Base-by-base conservation (phyloP, 2,888 invertebrate genomes). In the Nomada hirtipes region DNA sequence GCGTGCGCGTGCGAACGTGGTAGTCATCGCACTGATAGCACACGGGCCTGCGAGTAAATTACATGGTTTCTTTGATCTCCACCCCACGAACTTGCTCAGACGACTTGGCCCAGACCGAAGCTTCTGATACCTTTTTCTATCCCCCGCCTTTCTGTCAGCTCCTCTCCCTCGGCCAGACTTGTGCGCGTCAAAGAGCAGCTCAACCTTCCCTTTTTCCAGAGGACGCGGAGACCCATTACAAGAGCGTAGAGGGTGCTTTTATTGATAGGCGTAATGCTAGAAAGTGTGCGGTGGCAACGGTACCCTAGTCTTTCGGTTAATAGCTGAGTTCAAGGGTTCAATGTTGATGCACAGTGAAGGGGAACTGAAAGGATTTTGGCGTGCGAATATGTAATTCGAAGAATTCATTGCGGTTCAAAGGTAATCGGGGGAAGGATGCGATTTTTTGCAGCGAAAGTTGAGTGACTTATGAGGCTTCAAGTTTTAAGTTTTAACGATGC, bases 11-110 rank as follows among this genome's bases (percentile, higher is more conserved):
- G 36, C n/a, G 42, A 36, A 47, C 36, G 52, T 50, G 60, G 26
- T 63, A 64, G 64, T 50, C 73, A 50, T 69, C 20, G 59, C 55
- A 42, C 73, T 20, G 69, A 65, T 69, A 59, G 78, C 20, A 59
- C 57, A 69, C 52, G 68, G 67, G 47, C 47, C 47, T 29, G 44
- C 64, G 65, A 85, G 77, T 83, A 86, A 87, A 87, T 87, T 85
- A 85, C 79, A 73, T 67, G 75, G 79, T 61, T 68, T 74, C 82
- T 87, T 87, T 87, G 87, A 87, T 87, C 86, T 86, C 68, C 74
- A 47, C 63, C 74, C 75, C 72, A 69, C 70, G 68, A 79, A 84
- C 78, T 76, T 69, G 74, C 76, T 78, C 76, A 77, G 74, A 82
- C 81, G 70, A 82, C 76, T 80, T 72, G 53, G 72, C 63, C 71